These are phyloP conservation scores for Plebejus anna DNA, from an alignment of 2,888 invertebrate species.

Conservation along the genomic window DNA sequence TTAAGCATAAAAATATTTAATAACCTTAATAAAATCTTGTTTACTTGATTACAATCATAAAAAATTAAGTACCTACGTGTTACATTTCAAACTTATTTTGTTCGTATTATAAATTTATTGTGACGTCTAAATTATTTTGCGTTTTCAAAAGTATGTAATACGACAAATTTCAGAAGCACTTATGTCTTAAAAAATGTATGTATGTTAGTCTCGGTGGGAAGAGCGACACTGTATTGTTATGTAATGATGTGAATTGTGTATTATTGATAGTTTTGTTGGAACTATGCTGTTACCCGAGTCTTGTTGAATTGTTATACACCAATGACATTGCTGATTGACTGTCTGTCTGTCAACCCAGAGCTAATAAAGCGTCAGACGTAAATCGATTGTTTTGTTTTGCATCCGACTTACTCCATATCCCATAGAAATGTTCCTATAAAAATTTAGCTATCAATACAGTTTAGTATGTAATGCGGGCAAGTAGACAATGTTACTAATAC, in stretches of 20 bases:
- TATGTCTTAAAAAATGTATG: background rate
- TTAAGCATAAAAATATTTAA: background rate
- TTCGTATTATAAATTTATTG: background rate
- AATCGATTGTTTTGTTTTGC: slow-evolving; percentile 60
- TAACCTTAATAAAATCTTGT: background rate
- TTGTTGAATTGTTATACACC: slow-evolving; percentile 76
- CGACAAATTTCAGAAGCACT: background rate
- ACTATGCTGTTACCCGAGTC: slow-evolving; percentile 78
- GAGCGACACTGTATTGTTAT: slow-evolving; percentile 51
- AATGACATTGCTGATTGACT: slow-evolving; percentile 76
- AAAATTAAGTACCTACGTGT: background rate
- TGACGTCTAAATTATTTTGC: background rate
- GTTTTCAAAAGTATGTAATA: background rate
- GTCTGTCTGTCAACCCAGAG: slow-evolving; percentile 76
- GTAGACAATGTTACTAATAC: too few relatives aligned
- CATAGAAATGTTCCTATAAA: background rate
- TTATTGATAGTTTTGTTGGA: slow-evolving; percentile 72
- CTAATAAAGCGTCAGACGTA: slow-evolving; percentile 78
- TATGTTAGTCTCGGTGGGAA: background rate
- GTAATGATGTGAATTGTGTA: slow-evolving; percentile 60
- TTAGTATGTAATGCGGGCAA: too few relatives aligned
- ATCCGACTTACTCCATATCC: background rate
- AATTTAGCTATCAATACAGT: too few relatives aligned
- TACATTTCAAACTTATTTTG: background rate
- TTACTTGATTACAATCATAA: background rate